A percentile compares a stretch with the other conserved stretches of the same genome.
Conservation (phyloP, 2,113 vertebrate species). For the Haemorhous mexicanus region DNA sequence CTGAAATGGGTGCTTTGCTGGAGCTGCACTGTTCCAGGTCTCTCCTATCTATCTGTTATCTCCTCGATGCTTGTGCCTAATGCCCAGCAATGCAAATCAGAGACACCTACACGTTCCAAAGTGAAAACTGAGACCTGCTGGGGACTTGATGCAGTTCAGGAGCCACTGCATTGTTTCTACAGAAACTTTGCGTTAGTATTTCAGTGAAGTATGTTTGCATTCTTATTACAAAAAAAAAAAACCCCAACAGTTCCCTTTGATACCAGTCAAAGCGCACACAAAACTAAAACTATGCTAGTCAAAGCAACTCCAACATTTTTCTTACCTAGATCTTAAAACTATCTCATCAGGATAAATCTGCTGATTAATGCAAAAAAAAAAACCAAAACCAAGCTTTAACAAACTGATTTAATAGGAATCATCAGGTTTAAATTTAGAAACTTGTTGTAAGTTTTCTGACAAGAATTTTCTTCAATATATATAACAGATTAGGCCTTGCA, state of each 20-base stretch:
- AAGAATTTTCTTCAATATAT: background rate
- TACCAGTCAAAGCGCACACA: background rate
- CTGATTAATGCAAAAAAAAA: background rate
- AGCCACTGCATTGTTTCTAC: background rate
- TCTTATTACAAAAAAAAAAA: background rate
- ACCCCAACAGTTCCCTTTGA: background rate
- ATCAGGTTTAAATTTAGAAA: background rate
- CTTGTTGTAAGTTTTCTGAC: background rate
- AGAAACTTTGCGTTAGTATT: background rate
- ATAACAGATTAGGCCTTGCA: background rate
- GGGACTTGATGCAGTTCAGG: background rate
- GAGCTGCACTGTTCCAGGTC: background rate
- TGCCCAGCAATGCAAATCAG: background rate
- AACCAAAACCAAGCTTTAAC: background rate
- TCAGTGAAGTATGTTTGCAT: background rate
- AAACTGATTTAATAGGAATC: background rate
- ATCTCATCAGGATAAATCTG: background rate
- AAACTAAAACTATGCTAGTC: background rate
- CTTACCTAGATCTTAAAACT: background rate
- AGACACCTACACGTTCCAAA: background rate
- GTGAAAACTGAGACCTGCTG: background rate
- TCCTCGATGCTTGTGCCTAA: background rate
- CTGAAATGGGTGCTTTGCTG: background rate
- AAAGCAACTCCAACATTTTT: background rate
- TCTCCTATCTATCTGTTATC: background rate